Evolutionary conservation across 2,888 invertebrate genomes (phyloP), one percentile per base, ranked within the genome.

Genomic region (Mesoligia furuncula): DNA sequence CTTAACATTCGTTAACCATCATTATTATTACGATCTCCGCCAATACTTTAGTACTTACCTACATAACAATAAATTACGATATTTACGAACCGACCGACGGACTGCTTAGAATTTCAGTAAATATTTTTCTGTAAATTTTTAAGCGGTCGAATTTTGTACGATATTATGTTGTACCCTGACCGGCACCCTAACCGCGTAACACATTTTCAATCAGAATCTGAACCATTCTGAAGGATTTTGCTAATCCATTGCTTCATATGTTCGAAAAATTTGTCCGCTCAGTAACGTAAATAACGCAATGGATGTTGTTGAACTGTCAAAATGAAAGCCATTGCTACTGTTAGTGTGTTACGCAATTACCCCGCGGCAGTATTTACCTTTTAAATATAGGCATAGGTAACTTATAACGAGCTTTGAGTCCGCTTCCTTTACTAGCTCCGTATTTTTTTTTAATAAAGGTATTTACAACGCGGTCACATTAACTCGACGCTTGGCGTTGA

Each of bases 31-130:
- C 42, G 13, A 27, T 54, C n/a, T 54, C 45, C 15, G 42, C n/a
- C 54, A 68, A 77, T 59, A 57, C 24, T 42, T 42, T 27, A 51
- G 36, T 62, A 79, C 54, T 39, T 39, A 69, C 54, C 59, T 39
- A 69, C n/a, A 83, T 62, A 62, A 83, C 65, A 82, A 69, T 82
- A 82, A 61, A 64, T 54, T 76, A 48, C 20, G 42, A 77, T 69
- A 82, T 69, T 82, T 59, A 69, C 69, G 65, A 59, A 45, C 51
- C 64, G 68, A 76, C 77, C 64, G 68, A 76, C 77, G 65, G 82
- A 77, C 69, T 82, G 59, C 54, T 69, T 82, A 31, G 31, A n/a
- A 66, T 76, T 70, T 15, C 62, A 57, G 42, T 68, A 68, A 72
- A 68, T 59, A 68, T 65, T 68, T 69, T 51, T 77, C n/a, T 57